A percentile compares a stretch with the other conserved stretches of the same genome.
phyloP scores from a whole-genome alignment of 1,140 invertebrate species.

The Cryptotermes secundus region DNA sequence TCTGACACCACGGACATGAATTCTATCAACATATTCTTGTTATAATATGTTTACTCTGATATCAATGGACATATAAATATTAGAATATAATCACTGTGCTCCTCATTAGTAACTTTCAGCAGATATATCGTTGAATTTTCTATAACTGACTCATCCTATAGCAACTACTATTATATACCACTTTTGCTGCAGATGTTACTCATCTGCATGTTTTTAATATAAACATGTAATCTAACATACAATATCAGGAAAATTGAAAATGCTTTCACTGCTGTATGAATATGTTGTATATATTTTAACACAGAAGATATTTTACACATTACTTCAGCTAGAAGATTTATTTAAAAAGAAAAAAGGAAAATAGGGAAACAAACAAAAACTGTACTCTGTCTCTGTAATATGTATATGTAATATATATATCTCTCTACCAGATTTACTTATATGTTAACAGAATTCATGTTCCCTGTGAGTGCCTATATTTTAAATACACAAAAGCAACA shows the following conservation, averaged over 20 bases:
- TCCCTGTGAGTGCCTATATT: neutral
- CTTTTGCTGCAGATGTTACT: neutral
- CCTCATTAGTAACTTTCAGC: neutral
- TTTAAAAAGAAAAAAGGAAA: neutral
- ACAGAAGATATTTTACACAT: neutral
- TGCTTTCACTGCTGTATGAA: neutral
- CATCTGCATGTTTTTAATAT: neutral
- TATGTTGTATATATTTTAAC: neutral
- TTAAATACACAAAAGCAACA: neutral
- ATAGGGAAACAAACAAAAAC: too few relatives aligned
- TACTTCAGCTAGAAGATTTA: neutral
- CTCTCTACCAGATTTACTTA: neutral
- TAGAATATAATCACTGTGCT: neutral
- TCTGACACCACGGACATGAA: neutral
- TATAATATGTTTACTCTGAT: neutral
- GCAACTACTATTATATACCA: neutral
- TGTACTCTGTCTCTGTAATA: neutral
- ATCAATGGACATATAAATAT: neutral
- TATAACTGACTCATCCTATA: neutral
- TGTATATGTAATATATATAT: neutral
- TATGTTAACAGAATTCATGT: constrained; percentile 14
- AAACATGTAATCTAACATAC: neutral
- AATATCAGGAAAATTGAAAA: neutral
- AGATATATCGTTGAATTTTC: neutral
- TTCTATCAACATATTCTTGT: neutral